Base-by-base conservation (phyloP, 2,888 invertebrate species). In the Campaea margaritaria region DNA sequence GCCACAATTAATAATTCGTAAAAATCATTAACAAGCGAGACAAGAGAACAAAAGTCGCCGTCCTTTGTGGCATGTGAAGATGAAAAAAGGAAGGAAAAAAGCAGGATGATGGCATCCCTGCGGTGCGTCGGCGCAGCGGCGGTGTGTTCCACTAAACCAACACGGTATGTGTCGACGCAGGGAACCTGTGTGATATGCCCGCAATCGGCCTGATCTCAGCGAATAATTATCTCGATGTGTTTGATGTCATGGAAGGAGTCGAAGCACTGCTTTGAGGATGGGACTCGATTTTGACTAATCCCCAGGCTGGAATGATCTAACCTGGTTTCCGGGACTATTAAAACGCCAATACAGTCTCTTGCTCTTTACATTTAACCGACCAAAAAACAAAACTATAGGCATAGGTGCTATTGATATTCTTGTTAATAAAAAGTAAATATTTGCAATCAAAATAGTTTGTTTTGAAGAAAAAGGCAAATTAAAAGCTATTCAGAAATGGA, bases 11-110 rank as follows among this genome's bases (percentile, higher is more conserved):
- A 91, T 92, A 91, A 90, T 88, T 84, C 89, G 88, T 89, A 87
- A 89, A 90, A 90, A 91, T 91, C 92, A 91, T 92, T 92, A 92
- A 89, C 85, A 80, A 82, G 79, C 85, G 82, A 87, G 87, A 90
- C 89, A 86, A 80, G 87, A 85, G 90, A 88, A 90, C 90, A 90
- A 89, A 89, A 88, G 91, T 92, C 85, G 91, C 91, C 82, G 86
- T 86, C 87, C 83, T 89, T 90, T 89, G 87, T 86, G 85, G 78
- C 82, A 76, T 85, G 84, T 85, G 77, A 51, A 27, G 80, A 79
- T 72, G 76, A 70, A 73, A 73, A 78, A 78, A 80, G 80, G 84
- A 85, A 85, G 82, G 75, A 77, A 75, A 77, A 54, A 54, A 44
- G 21, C 44, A 43, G 21, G 72, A 74, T 77, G 76, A 76, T 77